Base-by-base conservation (phyloP, 2,888 invertebrate genomes). In the Acanthosoma haemorrhoidale region DNA sequence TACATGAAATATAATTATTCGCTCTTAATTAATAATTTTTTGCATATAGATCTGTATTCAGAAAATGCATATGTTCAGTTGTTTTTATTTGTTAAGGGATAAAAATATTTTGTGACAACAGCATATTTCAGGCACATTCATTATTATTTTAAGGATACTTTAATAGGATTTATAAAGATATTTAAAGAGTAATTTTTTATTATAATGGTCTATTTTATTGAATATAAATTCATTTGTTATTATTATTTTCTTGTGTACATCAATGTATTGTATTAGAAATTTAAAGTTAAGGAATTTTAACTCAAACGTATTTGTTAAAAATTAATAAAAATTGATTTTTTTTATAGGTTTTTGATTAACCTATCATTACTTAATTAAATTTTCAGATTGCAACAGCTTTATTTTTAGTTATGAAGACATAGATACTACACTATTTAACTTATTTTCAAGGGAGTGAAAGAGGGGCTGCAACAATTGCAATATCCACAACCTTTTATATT, bases 391-490 rank as follows among this genome's bases (percentile, higher is more conserved):
- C 67, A 60, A 67, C 21, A 39, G 43, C 39, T 41, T 41, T 39
- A 39, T 70, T 58, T 34, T 59, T 67, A 51, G 25, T 51, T 51
- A n/a, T 51, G 25, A 51, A 32, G 60, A 16, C 31, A 60, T 31
- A 34, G 60, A 60, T n/a, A 32, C 36, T 3, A 31, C 32, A 36
- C 21, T 25, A 16, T 60, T 36, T 11, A 36, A 51, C 51, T n/a
- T 51, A 51, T 25, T 34, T 25, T 29, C 31, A 39, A 63, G 41
- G 63, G 63, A 72, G 70, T 69, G 68, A 72, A 70, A 41, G 72
- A 72, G 72, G 72, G 70, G 57, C 70, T 70, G 72, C 72, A 72
- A 72, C 72, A 72, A 69, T 70, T 43, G 39, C 59, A 70, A 66
- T 34, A 36, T 61, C 68, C 61, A 72, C 18, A 68, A 38, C 41